Evolutionary conservation across 2,797 vertebrate species (phyloP), one percentile per base, ranked within the genome.

Genomic region (Anguilla megastoma): DNA sequence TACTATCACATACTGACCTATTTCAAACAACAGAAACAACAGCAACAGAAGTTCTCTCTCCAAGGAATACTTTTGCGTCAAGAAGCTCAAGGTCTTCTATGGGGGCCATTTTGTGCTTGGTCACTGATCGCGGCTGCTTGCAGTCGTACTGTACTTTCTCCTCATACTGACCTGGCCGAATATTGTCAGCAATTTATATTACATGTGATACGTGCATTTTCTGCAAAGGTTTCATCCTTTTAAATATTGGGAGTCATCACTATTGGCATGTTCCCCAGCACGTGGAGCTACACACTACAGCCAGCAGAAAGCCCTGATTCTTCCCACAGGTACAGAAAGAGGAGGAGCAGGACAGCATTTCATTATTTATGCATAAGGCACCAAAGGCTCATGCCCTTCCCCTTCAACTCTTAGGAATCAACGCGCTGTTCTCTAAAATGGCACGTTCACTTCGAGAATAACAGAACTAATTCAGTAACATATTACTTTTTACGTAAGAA

Each of bases 1-100:
- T 41, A 41, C 41, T 66, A 27, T 66, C 63, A 66, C 24, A 66
- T 27, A 63, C 16, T 21, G 63, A 24, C n/a, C 63, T 66, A 66
- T 66, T 66, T 66, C 63, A 66, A 66, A 58, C 18, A 18, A 58
- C 10, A 10, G 18, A 58, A 12, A 58, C 18, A n/a, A 7, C 24
- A 27, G 7, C 6, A 66, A 27, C n/a, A 66, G 63, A 60, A 52
- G 52, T 63, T 27, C 24, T 66, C 63, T 14, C 21, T n/a, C 5
- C 63, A 24, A n/a, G 63, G 63, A 66, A 66, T 8, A 66, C 63
- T 66, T 66, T 66, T n/a, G 8, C 21, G 7, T 66, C n/a, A n/a
- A n/a, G n/a, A 66, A 66, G n/a, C 24, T n/a, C 63, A 66, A 66
- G 63, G 63, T 66, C 63, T 66, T 66, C n/a, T 27, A 66, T 66